Base-by-base conservation (phyloP, 2,113 vertebrate species). In the Cottus gobio region DNA sequence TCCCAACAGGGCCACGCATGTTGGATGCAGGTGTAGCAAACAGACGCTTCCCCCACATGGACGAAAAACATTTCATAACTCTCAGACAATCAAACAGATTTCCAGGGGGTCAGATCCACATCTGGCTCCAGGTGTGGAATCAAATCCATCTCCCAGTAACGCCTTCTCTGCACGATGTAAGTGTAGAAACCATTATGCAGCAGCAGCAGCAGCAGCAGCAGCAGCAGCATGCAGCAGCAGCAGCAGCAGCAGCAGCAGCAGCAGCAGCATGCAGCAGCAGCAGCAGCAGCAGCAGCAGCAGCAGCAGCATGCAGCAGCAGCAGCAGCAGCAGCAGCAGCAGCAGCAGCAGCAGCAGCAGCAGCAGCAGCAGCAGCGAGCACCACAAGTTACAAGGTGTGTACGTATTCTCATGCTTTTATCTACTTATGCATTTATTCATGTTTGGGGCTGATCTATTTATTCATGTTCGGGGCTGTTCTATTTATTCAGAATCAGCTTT, bases 371-470 rank as follows among this genome's bases (percentile, higher is more conserved):
- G 15, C 46, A 64, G 34, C 13, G n/a, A n/a, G n/a, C n/a, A n/a
- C n/a, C n/a, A n/a, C n/a, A n/a, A n/a, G n/a, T n/a, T n/a, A n/a
- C n/a, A 42, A 16, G 31, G 39, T n/a, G 34, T 36, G 2, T 37
- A 60, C 74, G 3, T 74, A 31, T 24, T n/a, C 18, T 24, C 15
- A 16, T 13, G 18, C 44, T 62, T 39, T 61, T 34, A 61, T 50
- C 5, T 46, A 2, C 56, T 24, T 42, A 39, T 72, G 64, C 30
- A 72, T 79, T 18, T 58, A 26, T 71, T 64, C 60, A n/a, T 73
- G 36, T 70, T 64, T 61, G 11, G 1, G 13, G 31, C 22, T 28
- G 44, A 52, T 34, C 9, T 56, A 20, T 76, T 67, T 56, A 18
- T 60, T 52, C n/a, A n/a, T 56, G 13, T 50, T 36, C 34, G 50